Evolutionary conservation across 2,888 invertebrate genomes (phyloP), one percentile per base, ranked within the genome.

Genomic region (Camptogramma bilineatum): DNA sequence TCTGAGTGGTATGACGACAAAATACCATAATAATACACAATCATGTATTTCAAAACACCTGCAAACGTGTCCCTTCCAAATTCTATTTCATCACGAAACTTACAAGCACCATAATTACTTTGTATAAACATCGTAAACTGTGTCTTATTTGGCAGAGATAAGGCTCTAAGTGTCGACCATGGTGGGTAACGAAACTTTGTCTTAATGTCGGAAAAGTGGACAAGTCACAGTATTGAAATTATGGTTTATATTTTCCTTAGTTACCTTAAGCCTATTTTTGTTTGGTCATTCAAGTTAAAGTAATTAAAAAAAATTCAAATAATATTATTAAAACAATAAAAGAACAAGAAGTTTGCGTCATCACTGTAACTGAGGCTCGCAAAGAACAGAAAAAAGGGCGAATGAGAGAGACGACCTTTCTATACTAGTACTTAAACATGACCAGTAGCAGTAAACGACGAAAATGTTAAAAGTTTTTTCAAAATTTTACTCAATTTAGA

Each of bases 41-140:
- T 54, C 61, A 60, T 69, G 67, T 59, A 55, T 69, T 69, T 67
- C 69, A 52, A 65, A 71, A 71, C 71, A 72, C 70, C 70, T 72
- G 71, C 48, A 60, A 66, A 62, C 54, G 55, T 66, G 69, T 70
- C 66, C 68, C 71, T 68, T 64, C 54, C 58, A 67, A 69, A 69
- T 63, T 51, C 52, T 60, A 63, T 71, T 69, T 69, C 67, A 69
- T 62, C 69, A 69, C 63, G 17, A 62, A 65, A 69, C 66, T 71
- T 64, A 64, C 63, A 58, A 48, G 61, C 61, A 68, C 65, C 59
- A 65, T 68, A 66, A 69, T 71, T 57, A 67, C 57, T 54, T 64
- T 34, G 44, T 46, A 47, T 42, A 7, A 42, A 34, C 13, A 46
- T 57, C 17, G 48, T 31, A 66, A 66, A 68, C 52, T 60, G 52